Percentiles rank a stretch among this genome's conserved stretches.
phyloP scores from a whole-genome alignment of 2,113 vertebrate genomes.

The Alouatta palliata region DNA sequence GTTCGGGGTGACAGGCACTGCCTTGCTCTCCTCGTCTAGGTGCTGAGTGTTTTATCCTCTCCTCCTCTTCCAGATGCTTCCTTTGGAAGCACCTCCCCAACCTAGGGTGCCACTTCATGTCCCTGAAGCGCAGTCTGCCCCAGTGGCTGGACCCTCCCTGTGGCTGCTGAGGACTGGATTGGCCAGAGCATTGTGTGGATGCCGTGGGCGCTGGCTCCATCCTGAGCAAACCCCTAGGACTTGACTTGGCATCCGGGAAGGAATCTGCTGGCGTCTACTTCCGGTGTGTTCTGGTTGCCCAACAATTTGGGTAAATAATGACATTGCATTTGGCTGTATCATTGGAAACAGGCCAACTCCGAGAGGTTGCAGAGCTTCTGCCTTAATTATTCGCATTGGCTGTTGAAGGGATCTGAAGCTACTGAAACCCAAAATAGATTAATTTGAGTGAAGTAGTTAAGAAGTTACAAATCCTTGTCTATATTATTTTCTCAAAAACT shows the following conservation, averaged over 20 bases:
- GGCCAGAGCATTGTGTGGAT: background rate
- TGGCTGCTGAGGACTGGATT: background rate
- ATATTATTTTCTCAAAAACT: background rate
- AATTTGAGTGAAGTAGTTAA: background rate
- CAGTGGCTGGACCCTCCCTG: background rate
- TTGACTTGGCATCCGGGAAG: background rate
- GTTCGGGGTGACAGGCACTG: background rate
- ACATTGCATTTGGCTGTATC: background rate
- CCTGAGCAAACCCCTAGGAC: background rate
- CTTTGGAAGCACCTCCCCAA: background rate
- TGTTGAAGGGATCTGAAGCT: background rate
- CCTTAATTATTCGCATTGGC: background rate
- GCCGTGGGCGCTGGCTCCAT: accelerated
- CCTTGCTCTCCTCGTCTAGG: background rate
- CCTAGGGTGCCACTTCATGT: background rate
- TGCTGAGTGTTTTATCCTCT: background rate
- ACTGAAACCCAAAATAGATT: background rate
- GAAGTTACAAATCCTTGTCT: background rate
- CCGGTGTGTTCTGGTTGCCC: background rate
- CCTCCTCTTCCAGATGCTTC: background rate
- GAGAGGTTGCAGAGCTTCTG: background rate
- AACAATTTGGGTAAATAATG: background rate
- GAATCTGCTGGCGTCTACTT: background rate
- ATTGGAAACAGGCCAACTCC: background rate
- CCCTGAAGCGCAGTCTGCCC: background rate